Evolutionary conservation across 1,140 invertebrate species (phyloP).

Genomic region (Paralvinella palmiformis): DNA sequence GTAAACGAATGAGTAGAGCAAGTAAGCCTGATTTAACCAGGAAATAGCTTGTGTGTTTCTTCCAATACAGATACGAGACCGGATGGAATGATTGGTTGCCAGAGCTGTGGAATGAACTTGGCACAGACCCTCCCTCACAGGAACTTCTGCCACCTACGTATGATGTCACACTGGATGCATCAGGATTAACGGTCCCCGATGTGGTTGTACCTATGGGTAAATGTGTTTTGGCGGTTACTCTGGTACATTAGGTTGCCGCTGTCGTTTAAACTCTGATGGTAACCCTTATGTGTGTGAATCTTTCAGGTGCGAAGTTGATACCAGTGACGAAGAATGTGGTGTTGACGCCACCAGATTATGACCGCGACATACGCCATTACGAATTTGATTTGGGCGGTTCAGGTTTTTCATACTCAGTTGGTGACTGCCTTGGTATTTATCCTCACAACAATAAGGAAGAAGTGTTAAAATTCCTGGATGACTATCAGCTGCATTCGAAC

Average conservation of each 20-base stretch:
- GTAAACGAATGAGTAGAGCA: too few species aligned
- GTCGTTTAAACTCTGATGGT: not conserved
- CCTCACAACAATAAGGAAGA: slow-evolving; percentile 17
- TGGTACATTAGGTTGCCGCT: not conserved
- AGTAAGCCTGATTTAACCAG: too few species aligned
- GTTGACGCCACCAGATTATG: slow-evolving; percentile 20
- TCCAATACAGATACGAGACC: slow-evolving; percentile 19
- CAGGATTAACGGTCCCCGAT: slow-evolving; percentile 8
- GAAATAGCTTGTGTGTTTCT: too few species aligned
- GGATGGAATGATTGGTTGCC: slow-evolving; percentile 22
- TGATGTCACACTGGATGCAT: slow-evolving; percentile 2
- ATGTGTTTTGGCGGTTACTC: not conserved
- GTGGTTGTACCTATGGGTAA: slow-evolving; percentile 11
- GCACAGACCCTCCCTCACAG: slow-evolving; percentile 15
- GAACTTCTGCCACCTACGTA: slow-evolving; percentile 19
- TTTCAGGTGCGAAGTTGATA: slow-evolving; percentile 15
- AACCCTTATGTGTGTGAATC: not conserved
- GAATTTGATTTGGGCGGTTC: slow-evolving; percentile 17
- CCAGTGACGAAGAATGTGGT: slow-evolving; percentile 19
- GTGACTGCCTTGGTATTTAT: slow-evolving; percentile 22
- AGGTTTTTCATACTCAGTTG: slow-evolving; percentile 16
- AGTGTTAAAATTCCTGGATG: slow-evolving; percentile 8
- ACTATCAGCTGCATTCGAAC: slow-evolving; percentile 13
- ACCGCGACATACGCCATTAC: slow-evolving; percentile 23
- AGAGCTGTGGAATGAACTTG: slow-evolving; percentile 20